Evolutionary conservation across 2,113 vertebrate species (phyloP).

Genomic region (Poeciliopsis turrubarensis): DNA sequence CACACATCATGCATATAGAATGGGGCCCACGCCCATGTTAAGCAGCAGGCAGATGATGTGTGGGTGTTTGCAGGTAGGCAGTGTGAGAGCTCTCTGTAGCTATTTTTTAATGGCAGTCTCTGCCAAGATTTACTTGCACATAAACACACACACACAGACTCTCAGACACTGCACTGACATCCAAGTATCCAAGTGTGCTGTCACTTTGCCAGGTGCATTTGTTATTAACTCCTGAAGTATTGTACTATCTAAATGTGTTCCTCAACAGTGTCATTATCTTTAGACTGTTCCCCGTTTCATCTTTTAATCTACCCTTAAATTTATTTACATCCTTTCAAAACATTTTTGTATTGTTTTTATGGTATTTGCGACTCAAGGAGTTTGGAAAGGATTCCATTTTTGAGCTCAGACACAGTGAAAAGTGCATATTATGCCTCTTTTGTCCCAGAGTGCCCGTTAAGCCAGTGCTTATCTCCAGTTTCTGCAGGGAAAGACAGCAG

Average conservation of each 20-base stretch:
- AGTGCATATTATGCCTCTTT: slow-evolving; percentile 19
- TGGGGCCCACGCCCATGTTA: slow-evolving; percentile 37
- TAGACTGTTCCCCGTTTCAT: neutral
- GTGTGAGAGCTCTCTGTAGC: slow-evolving; percentile 48
- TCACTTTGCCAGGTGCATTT: slow-evolving; percentile 2
- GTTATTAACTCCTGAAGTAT: slow-evolving; percentile 12
- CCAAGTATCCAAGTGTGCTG: slow-evolving; percentile 21
- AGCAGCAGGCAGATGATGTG: slow-evolving; percentile 65
- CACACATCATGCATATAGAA: slow-evolving; percentile 40
- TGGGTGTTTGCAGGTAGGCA: slow-evolving; percentile 73
- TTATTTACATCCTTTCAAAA: slow-evolving; percentile 4
- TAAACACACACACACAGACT: neutral
- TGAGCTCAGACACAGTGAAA: neutral
- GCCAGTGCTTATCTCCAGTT: slow-evolving; percentile 44
- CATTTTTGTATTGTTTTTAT: slow-evolving; percentile 3
- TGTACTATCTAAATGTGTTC: slow-evolving; percentile 5
- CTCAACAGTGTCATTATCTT: neutral
- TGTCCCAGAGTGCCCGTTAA: slow-evolving; percentile 48
- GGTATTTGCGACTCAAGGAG: neutral
- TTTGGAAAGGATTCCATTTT: slow-evolving; percentile 10
- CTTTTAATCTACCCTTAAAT: neutral
- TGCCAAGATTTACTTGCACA: slow-evolving; percentile 36
- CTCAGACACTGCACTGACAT: slow-evolving; percentile 5
- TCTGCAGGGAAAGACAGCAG: slow-evolving; percentile 30
- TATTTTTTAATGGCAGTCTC: slow-evolving; percentile 39